Base-by-base conservation (phyloP, 1,140 invertebrate genomes). In the Oreohelix idahoensis region DNA sequence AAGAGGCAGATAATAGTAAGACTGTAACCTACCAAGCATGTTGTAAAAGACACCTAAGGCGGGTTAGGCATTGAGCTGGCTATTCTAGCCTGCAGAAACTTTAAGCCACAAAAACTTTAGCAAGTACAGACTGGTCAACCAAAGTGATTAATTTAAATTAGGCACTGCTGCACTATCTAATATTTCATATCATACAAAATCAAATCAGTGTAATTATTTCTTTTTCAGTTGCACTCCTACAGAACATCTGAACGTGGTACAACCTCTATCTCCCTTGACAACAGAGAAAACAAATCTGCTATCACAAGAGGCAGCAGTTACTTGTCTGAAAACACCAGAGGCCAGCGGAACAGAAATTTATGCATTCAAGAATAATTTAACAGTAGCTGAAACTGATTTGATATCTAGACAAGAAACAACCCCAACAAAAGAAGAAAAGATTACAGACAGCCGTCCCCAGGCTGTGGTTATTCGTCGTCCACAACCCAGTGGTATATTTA, bases 391-490 rank as follows among this genome's bases (percentile, higher is more conserved):
- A 8, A 29, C 63, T 26, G 58, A 79, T 29, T 26, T 69, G 4
- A 32, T 69, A 8, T 81, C 78, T 45, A 29, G 17, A 38, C 11
- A 23, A 39, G 32, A 58, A 23, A 58, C 10, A 20, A 53, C 79
- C n/a, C 70, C 63, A 26, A 51, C 42, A 49, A 70, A 58, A 23
- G 8, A 73, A 23, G 36, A 45, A 42, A 38, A 17, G 8, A 39
- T 39, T 17, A 35, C 29, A 23, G 79, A 81, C 49, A 81, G 51
- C 11, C 42, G 77, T 39, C 83, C 53, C 38, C 23, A 32, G 36
- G 85, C 85, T 42, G 85, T 84, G 4, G 80, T 86, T 26, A 84
- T 86, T 45, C 79, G 83, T 1, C 42, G 81, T n/a, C 78, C 83
- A 0, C 53, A 45, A 0, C 69, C 81, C 36, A 84, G 77, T 71